Conservation (phyloP, 2,113 vertebrate genomes). For the Alethe castanea region DNA sequence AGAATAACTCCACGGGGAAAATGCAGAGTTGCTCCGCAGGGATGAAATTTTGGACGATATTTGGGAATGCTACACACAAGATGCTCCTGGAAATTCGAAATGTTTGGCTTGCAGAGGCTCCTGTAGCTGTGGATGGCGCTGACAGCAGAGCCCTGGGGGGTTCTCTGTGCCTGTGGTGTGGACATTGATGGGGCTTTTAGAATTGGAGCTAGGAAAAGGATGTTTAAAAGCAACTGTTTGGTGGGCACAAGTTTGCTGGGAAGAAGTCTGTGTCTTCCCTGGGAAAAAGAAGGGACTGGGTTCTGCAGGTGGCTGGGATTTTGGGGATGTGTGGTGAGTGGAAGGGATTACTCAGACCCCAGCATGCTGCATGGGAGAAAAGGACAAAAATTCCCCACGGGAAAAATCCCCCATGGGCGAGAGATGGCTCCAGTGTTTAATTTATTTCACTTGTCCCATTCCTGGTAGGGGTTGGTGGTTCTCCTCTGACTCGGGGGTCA, state of each 20-base stretch:
- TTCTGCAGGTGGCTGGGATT: neutral
- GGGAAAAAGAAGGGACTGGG: neutral
- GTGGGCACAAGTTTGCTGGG: neutral
- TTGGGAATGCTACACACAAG: neutral
- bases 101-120: neutral
- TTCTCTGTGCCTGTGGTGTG: neutral
- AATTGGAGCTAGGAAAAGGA: neutral
- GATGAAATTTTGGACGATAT: neutral
- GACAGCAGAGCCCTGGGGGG: neutral
- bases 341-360: neutral
- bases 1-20: neutral
- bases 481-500: rapidly evolving
- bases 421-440: neutral
- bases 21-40: neutral
- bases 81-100: neutral
- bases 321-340: rapidly evolving
- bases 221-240: neutral
- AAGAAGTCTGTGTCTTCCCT: neutral
- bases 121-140: rapidly evolving
- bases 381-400: neutral
- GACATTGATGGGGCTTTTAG: neutral
- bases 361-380: rapidly evolving
- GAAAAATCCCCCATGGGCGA: neutral
- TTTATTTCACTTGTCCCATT: neutral
- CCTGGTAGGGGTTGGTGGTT: neutral